These are phyloP conservation scores for Drosophila crucigera DNA, from an alignment of 2,888 invertebrate species.

Conservation along the genomic window DNA sequence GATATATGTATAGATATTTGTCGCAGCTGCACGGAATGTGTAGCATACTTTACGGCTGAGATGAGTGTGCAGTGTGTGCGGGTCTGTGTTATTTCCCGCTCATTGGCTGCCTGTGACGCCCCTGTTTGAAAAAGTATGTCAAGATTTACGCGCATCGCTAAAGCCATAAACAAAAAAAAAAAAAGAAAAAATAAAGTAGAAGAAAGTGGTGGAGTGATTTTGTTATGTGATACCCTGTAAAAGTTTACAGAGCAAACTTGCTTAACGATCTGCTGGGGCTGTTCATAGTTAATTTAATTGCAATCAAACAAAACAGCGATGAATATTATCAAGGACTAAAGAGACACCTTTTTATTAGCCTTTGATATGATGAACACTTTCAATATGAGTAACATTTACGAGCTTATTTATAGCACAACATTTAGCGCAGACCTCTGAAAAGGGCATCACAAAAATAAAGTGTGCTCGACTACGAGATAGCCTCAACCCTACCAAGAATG, in stretches of 20 bases:
- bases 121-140: conserved; percentile 66
- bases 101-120: conserved; percentile 32
- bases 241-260: background rate
- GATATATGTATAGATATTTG: conserved; percentile 17
- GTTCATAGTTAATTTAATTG: background rate
- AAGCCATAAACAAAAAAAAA: conserved; percentile 56
- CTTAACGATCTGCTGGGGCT: background rate
- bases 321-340: background rate
- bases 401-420: background rate
- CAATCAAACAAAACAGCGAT: background rate
- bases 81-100: conserved; percentile 15
- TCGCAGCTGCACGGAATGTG: conserved; percentile 53
- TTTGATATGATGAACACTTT: background rate
- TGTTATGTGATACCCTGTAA: conserved; percentile 30
- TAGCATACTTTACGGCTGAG: conserved; percentile 56
- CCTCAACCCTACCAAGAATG: background rate
- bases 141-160: conserved; percentile 81
- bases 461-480: background rate
- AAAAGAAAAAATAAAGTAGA: conserved; percentile 23
- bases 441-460: background rate
- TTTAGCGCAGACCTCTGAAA: background rate
- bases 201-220: conserved; percentile 8
- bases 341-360: background rate
- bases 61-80: conserved; percentile 15
- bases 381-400: background rate